Conservation (phyloP, 2,888 invertebrate species). For the Calliopum simillimum region DNA sequence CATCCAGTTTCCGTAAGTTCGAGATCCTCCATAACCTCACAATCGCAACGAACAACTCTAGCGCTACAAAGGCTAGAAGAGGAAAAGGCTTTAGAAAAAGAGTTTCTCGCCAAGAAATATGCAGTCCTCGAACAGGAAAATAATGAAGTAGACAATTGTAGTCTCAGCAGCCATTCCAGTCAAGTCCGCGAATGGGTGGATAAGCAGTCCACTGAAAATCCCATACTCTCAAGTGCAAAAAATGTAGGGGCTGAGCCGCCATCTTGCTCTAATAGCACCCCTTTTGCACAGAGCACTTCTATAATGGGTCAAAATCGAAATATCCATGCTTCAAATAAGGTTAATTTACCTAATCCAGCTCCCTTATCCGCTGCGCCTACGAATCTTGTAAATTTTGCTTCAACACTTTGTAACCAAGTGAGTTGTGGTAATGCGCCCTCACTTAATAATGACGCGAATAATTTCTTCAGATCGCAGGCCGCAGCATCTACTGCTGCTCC, state of each 20-base stretch:
- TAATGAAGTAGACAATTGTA: background rate
- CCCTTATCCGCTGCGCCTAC: no score
- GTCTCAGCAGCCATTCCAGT: constrained; percentile 1
- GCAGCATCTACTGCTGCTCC: no score
- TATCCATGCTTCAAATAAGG: no score
- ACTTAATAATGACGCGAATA: no score
- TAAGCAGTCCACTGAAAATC: background rate
- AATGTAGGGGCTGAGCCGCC: background rate
- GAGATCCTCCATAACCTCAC: background rate
- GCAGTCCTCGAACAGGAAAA: background rate
- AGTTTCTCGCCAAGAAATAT: background rate
- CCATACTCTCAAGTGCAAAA: background rate
- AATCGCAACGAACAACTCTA: background rate
- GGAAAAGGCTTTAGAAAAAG: constrained; percentile 2
- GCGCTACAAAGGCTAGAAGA: constrained; percentile 4
- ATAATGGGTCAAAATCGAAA: no score
- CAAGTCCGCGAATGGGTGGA: background rate
- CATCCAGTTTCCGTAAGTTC: background rate
- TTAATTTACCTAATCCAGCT: no score
- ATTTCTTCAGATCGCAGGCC: no score
- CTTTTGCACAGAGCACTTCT: no score
- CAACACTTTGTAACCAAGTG: no score
- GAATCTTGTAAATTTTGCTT: no score
- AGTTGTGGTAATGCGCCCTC: no score
- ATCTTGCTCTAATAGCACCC: no score